Percentiles rank a stretch among this genome's conserved stretches.
phyloP scores from a whole-genome alignment of 2,888 invertebrate genomes.

The Sussaba pulchella region DNA sequence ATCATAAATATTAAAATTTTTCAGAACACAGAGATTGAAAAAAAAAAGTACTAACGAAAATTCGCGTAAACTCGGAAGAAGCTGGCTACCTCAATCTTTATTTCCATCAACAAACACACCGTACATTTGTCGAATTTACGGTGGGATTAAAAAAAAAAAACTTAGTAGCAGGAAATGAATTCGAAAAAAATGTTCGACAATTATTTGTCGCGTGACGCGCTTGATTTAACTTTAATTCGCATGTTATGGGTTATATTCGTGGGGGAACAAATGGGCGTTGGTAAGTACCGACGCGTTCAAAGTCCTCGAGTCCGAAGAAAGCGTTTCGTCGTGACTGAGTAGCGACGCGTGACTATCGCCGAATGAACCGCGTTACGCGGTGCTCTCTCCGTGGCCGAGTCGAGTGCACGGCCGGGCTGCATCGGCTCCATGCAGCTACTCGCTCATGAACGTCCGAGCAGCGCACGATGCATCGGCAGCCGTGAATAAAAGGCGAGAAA shows the following conservation, averaged over 20 bases:
- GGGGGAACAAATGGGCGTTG: background rate
- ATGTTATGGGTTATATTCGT: conserved; percentile 7
- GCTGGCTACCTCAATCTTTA: no score
- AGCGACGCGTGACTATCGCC: conserved; percentile 78
- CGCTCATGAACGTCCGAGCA: conserved; percentile 4
- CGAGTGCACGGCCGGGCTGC: conserved; percentile 70
- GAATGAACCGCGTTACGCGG: conserved; percentile 80
- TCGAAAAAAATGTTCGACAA: background rate
- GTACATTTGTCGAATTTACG: no score
- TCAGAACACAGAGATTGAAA: no score
- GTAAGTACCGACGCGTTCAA: background rate
- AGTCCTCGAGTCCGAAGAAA: conserved; percentile 42
- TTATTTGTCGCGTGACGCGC: background rate
- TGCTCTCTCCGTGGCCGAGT: conserved; percentile 74
- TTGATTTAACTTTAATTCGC: background rate
- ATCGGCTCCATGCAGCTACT: conserved; percentile 30
- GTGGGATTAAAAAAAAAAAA: no score
- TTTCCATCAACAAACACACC: no score
- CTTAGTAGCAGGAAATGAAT: no score
- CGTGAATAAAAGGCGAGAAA: conserved; percentile 51
- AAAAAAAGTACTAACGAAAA: no score
- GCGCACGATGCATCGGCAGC: conserved; percentile 1
- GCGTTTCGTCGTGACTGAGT: conserved; percentile 54
- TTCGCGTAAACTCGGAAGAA: no score
- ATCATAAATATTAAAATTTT: no score